Evolutionary conservation across 2,888 invertebrate genomes (phyloP).

Genomic region (Hydroisotoma schaefferi): DNA sequence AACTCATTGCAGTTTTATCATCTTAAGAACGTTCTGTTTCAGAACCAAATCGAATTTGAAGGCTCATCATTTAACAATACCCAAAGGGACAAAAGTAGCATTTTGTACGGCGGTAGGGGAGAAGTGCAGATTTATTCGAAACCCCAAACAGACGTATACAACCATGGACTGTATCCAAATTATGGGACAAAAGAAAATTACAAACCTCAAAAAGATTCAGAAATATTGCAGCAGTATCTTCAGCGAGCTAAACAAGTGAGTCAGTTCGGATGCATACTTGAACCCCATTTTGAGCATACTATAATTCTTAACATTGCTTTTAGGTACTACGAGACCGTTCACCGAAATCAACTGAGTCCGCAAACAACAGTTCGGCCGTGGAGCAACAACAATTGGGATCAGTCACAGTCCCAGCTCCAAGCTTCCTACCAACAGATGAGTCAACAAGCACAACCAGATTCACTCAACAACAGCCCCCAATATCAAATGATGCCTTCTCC

Average conservation of each 20-base stretch:
- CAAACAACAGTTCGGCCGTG: neutral
- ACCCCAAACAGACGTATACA: constrained; percentile 27
- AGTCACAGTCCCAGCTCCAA: too few species aligned
- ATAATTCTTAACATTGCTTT: too few species aligned
- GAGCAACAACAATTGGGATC: too few species aligned
- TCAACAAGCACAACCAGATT: too few species aligned
- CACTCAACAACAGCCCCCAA: too few species aligned
- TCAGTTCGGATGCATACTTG: too few species aligned
- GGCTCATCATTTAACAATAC: neutral
- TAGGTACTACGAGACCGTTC: constrained; percentile 27
- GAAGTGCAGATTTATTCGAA: constrained; percentile 36
- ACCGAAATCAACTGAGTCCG: neutral
- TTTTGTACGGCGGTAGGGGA: constrained; percentile 24
- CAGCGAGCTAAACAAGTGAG: constrained; percentile 35
- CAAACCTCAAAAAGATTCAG: constrained; percentile 33
- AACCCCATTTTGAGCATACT: too few species aligned
- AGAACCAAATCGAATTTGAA: too few species aligned
- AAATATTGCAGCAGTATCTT: constrained; percentile 36
- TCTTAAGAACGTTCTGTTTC: too few species aligned
- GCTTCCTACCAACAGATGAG: too few species aligned
- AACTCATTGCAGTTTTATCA: too few species aligned
- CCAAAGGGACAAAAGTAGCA: constrained; percentile 12
- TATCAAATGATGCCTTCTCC: too few species aligned
- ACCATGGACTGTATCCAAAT: constrained; percentile 25
- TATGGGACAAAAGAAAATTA: constrained; percentile 25